Base-by-base conservation (phyloP, 2,797 vertebrate species). In the Gadopsis marmoratus region DNA sequence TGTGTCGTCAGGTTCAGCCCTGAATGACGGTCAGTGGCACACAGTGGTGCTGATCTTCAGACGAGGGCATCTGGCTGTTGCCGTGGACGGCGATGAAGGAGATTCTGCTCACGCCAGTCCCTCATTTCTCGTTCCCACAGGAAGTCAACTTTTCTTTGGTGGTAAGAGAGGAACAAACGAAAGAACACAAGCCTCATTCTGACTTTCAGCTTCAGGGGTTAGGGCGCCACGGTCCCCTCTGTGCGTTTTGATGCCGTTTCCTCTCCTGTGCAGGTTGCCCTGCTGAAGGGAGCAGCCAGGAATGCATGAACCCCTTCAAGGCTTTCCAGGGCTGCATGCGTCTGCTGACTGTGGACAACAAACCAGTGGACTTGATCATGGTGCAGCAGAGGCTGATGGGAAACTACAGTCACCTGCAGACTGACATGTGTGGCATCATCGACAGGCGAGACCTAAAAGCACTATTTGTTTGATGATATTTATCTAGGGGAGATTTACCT, bases 11-110 rank as follows among this genome's bases (percentile, higher is more conserved):
- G 98, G 97, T 81, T 79, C 84, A 16, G 90, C 83, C 67, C 92
- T 99, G 88, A 97, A 95, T 74, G 96, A 99, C 0, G 97, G 97
- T 0, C 97, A 97, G 86, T 98, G 97, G 97, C 97, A 99, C 94
- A 95, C 94, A 0, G 79, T 98, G 76, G 94, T 93, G 43, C 87
- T 99, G 55, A 93, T 84, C 73, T 93, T 92, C 71, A 95, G 92
- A 87, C 95, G 83, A 79, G 96, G 92, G 71, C 96, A 91, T 71
- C 76, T 97, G 78, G 95, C 70, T 54, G 4, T 98, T 85, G 75
- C 78, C 0, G 94, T 97, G 74, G 97, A 98, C 26, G 92, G 93
- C 62, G 95, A 95, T 0, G 76, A 92, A 76, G 87, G 88, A 3
- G 89, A 88, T 0, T 87, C 93, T 4, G 81, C 91, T 74, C 88